A percentile compares a stretch with the other conserved stretches of the same genome.
These are phyloP conservation scores for Sebastes taczanowskii DNA, from an alignment of 2,797 vertebrate genomes.

Conservation along the genomic window DNA sequence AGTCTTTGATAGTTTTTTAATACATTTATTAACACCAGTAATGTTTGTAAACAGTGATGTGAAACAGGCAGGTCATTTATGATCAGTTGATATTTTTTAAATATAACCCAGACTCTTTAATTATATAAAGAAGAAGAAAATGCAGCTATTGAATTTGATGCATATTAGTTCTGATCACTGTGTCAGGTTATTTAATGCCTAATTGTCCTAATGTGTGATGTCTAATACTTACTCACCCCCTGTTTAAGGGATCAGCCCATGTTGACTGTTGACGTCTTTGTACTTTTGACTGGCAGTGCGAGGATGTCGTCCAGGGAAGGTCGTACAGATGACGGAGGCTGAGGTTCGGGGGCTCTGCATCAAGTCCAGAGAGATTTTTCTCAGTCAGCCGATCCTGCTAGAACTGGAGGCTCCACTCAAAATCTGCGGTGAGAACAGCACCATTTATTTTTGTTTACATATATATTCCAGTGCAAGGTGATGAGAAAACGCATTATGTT, in stretches of 20 bases:
- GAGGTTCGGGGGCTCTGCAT: slow-evolving; percentile 94
- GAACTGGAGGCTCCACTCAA: slow-evolving; percentile 94
- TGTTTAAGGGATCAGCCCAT: background rate
- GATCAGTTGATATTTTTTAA: background rate
- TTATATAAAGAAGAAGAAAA: background rate
- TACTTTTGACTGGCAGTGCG: slow-evolving; percentile 78
- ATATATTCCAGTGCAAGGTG: background rate
- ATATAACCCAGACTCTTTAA: background rate
- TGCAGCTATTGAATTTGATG: background rate
- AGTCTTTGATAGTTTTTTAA: background rate
- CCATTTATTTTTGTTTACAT: background rate
- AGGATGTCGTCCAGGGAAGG: slow-evolving; percentile 96
- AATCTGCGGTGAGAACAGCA: slow-evolving; percentile 88
- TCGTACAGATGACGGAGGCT: slow-evolving; percentile 94
- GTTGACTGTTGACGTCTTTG: background rate
- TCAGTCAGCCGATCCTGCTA: slow-evolving; percentile 94
- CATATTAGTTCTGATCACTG: background rate
- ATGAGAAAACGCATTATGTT: background rate
- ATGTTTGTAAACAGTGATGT: background rate
- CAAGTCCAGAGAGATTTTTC: slow-evolving; percentile 95
- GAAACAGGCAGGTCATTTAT: background rate
- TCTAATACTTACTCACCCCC: background rate
- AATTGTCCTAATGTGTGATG: background rate
- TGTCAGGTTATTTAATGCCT: background rate
- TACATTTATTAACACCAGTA: background rate